Conservation (phyloP, 2,888 invertebrate species). For the Nomada flava region DNA sequence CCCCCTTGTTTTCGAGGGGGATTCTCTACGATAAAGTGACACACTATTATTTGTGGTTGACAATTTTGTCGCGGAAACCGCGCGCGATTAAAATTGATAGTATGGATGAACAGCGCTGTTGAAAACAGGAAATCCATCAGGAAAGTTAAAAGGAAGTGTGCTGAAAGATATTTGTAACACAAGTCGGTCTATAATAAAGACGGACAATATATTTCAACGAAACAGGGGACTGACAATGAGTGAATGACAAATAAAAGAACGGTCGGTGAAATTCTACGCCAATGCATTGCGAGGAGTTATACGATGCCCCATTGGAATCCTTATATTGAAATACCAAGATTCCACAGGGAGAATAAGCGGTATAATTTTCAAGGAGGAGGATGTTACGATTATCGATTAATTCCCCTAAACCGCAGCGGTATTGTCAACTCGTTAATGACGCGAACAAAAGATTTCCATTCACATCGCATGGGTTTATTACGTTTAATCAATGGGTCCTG, state of each 20-base stretch:
- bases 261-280: background rate
- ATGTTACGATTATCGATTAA: constrained; percentile 57
- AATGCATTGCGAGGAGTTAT: constrained; percentile 35
- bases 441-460: constrained; percentile 12
- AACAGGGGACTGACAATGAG: background rate
- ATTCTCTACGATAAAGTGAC: constrained; percentile 26
- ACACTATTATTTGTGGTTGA: constrained; percentile 21
- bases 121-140: constrained; percentile 46
- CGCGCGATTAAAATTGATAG: constrained; percentile 36
- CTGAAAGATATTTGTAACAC: background rate
- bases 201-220: background rate
- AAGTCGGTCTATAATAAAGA: background rate
- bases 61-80: constrained; percentile 49
- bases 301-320: constrained; percentile 63
- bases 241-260: background rate
- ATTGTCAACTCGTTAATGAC: background rate
- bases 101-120: background rate
- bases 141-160: background rate
- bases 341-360: constrained; percentile 17
- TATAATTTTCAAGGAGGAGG: constrained; percentile 43
- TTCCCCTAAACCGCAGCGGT: constrained; percentile 2
- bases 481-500: background rate
- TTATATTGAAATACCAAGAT: constrained; percentile 74
- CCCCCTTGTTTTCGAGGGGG: constrained; percentile 6
- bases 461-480: background rate